A percentile compares a stretch with the other conserved stretches of the same genome.
Conservation (phyloP, 2,888 invertebrate genomes). For the Eristalis tenax region DNA sequence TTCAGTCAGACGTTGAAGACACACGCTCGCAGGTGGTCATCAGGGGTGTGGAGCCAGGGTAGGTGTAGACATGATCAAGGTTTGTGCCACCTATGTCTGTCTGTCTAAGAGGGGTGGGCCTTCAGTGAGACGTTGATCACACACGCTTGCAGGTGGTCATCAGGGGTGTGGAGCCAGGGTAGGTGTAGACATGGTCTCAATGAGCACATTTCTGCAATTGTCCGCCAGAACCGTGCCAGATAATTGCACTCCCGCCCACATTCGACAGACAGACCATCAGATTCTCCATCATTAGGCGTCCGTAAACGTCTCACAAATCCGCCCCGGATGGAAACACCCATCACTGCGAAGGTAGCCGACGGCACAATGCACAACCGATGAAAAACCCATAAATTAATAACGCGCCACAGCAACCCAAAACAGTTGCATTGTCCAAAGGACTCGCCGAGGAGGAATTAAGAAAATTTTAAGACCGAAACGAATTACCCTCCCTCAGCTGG, state of each 20-base stretch:
- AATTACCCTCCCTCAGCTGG: not conserved
- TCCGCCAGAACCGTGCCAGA: not conserved
- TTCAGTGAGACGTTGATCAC: too few species aligned
- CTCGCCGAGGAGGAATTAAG: not conserved
- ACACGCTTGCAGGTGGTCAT: too few species aligned
- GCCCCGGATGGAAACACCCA: not conserved
- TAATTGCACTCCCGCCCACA: not conserved
- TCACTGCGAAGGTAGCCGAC: not conserved
- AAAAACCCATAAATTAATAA: slow-evolving; percentile 7
- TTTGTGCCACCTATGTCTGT: too few species aligned
- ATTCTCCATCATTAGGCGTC: not conserved
- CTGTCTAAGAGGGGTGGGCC: too few species aligned
- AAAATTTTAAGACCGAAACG: not conserved
- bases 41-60: too few species aligned
- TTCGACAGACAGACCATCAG: not conserved
- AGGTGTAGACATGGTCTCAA: too few species aligned
- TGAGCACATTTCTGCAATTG: too few species aligned
- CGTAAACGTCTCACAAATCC: not conserved
- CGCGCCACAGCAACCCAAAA: not conserved
- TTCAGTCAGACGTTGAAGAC: too few species aligned
- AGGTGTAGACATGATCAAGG: too few species aligned
- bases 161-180: too few species aligned
- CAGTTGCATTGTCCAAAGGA: not conserved
- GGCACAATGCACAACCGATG: too few species aligned
- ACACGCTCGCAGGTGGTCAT: too few species aligned